phyloP scores from a whole-genome alignment of 2,888 invertebrate species.

The Reticulitermes lucifugus region DNA sequence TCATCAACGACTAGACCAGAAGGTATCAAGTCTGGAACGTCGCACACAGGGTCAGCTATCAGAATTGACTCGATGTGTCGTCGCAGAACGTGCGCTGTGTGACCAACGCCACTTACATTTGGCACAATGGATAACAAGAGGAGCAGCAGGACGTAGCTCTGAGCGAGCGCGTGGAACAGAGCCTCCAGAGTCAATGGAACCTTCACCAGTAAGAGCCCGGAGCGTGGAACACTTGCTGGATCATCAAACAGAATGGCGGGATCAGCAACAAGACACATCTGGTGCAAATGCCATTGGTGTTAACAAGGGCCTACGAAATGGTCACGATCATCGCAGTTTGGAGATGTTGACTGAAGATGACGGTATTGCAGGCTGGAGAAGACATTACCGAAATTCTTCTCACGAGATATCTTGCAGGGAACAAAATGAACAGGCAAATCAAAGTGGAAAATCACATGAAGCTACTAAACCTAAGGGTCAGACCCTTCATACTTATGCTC shows the following conservation, averaged over 20 bases:
- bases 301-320: not conserved
- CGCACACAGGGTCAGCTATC: conserved; percentile 79
- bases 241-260: conserved; percentile 58
- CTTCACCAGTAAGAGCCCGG: conserved; percentile 71
- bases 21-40: conserved; percentile 83
- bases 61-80: conserved; percentile 75
- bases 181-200: conserved; percentile 65
- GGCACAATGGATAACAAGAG: conserved; percentile 77
- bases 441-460: not conserved
- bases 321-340: conserved; percentile 33
- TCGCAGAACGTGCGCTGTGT: conserved; percentile 72
- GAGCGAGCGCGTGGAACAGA: conserved; percentile 66
- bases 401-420: conserved; percentile 36
- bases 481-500: conserved; percentile 22
- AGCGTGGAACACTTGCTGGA: conserved; percentile 77
- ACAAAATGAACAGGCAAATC: conserved; percentile 13
- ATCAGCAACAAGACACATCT: not conserved
- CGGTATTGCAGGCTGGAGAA: conserved; percentile 38
- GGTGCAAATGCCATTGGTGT: not conserved
- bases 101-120: conserved; percentile 74
- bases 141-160: conserved; percentile 71
- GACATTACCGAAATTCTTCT: conserved; percentile 37
- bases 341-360: conserved; percentile 44
- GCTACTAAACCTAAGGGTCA: not conserved
- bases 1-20: conserved; percentile 82